phyloP scores from a whole-genome alignment of 2,888 invertebrate species.

The Brachycybe producta region DNA sequence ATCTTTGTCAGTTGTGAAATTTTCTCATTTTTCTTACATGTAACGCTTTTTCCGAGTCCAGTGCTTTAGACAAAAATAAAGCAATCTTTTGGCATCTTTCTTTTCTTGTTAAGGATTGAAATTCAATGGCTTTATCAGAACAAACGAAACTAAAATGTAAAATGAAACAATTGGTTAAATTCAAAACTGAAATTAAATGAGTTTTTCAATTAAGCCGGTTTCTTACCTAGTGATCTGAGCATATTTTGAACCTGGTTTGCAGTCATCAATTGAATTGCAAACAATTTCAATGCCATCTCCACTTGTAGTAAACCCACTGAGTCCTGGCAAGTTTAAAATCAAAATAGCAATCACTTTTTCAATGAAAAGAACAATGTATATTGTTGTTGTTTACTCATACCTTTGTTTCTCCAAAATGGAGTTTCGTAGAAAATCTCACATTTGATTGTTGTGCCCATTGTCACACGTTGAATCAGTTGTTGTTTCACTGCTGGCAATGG shows the following conservation, averaged over 20 bases:
- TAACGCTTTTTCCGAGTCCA: constrained; percentile 26
- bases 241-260: constrained; percentile 11
- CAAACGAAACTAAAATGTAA: constrained; percentile 27
- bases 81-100: constrained; percentile 26
- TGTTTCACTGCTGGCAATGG: constrained; percentile 29
- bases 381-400: constrained; percentile 22
- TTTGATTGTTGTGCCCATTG: constrained; percentile 37
- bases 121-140: constrained; percentile 27
- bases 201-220: background rate
- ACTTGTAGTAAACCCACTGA: constrained; percentile 19
- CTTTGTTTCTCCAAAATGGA: constrained; percentile 36
- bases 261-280: constrained; percentile 20
- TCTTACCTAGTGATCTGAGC: constrained; percentile 19
- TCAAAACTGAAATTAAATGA: background rate
- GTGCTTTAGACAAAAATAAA: constrained; percentile 27
- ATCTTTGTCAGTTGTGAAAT: too few species aligned
- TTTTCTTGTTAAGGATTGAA: constrained; percentile 24
- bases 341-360: background rate
- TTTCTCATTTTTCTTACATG: constrained; percentile 24
- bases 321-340: constrained; percentile 6
- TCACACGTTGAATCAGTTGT: constrained; percentile 31
- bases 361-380: background rate
- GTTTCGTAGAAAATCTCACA: constrained; percentile 34
- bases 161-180: background rate
- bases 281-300: constrained; percentile 19